A percentile compares a stretch with the other conserved stretches of the same genome.
Conservation (phyloP, 2,113 vertebrate genomes). For the Sphaerodactylus townsendi region DNA sequence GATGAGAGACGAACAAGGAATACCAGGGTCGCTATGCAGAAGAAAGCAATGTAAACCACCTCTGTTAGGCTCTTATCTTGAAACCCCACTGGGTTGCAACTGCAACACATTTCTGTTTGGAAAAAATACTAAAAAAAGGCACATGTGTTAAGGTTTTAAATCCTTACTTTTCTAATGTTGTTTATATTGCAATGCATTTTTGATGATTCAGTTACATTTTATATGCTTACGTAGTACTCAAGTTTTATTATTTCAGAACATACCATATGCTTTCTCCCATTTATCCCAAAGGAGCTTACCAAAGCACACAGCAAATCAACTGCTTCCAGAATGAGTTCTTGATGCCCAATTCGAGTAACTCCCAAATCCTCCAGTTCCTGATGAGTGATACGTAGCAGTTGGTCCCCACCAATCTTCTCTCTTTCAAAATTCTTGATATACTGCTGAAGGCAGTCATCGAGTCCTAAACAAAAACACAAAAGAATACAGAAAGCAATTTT, state of each 20-base stretch:
- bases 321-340: conserved; percentile 96
- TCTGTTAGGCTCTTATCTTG: no score
- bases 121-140: neutral
- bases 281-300: conserved; percentile 76
- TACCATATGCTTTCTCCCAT: neutral
- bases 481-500: neutral
- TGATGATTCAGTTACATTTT: neutral
- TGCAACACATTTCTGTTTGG: neutral
- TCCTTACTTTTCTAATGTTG: neutral
- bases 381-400: conserved; percentile 94
- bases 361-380: conserved; percentile 96
- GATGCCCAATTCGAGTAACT: conserved; percentile 94
- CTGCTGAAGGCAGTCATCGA: conserved; percentile 96
- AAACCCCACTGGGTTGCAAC: no score
- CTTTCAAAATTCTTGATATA: conserved; percentile 97
- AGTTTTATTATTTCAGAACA: neutral
- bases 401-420: conserved; percentile 93
- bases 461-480: conserved; percentile 75
- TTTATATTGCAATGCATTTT: neutral
- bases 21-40: no score
- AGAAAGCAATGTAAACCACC: no score
- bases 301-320: conserved; percentile 95
- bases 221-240: neutral
- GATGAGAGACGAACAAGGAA: no score
- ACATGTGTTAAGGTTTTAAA: neutral